Percentiles rank a stretch among this genome's conserved stretches.
These are phyloP conservation scores for Zapus hudsonius DNA, from an alignment of 2,113 vertebrate genomes.

Conservation along the genomic window DNA sequence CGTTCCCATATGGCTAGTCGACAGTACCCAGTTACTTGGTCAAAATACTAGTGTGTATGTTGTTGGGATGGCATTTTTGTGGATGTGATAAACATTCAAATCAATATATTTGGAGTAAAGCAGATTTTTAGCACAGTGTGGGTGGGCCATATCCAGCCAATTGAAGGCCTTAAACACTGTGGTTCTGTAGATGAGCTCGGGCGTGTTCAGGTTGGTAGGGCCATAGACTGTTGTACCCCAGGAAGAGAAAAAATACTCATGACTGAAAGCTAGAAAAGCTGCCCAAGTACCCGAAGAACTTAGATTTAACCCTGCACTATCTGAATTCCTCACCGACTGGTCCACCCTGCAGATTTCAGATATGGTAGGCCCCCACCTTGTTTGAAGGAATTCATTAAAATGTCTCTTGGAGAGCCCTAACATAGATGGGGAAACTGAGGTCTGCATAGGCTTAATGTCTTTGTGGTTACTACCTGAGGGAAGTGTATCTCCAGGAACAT, in stretches of 20 bases:
- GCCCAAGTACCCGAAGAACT: background rate
- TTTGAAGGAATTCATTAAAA: background rate
- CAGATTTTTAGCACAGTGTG: background rate
- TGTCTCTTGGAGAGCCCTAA: background rate
- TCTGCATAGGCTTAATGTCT: background rate
- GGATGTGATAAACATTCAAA: background rate
- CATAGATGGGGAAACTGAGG: background rate
- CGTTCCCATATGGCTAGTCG: background rate
- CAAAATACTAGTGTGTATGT: background rate
- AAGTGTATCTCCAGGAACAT: background rate
- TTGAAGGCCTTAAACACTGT: background rate
- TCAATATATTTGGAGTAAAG: background rate
- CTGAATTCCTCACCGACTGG: background rate
- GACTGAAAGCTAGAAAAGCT: background rate
- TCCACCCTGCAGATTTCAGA: background rate
- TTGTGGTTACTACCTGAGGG: background rate
- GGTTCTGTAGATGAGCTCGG: rapidly evolving
- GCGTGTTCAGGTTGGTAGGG: no score
- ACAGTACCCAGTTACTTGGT: background rate
- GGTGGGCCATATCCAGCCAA: background rate
- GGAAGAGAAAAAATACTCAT: background rate
- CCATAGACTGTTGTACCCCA: no score
- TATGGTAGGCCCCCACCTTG: background rate
- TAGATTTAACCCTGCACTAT: background rate
- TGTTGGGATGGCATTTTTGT: background rate